Conservation (phyloP, 2,797 vertebrate species). For the Paratrypauchen microcephalus region DNA sequence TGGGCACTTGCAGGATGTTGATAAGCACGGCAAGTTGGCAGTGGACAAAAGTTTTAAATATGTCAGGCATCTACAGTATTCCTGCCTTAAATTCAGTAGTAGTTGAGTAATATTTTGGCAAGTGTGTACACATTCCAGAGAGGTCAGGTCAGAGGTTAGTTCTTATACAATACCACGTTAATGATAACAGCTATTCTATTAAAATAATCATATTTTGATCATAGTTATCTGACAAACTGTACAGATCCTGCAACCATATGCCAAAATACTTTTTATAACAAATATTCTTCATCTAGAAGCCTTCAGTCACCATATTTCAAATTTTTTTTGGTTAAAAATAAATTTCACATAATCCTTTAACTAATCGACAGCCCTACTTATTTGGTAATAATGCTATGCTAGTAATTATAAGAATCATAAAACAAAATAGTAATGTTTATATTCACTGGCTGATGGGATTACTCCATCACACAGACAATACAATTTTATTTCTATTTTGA, state of each 20-base stretch:
- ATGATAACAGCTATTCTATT: too few species aligned
- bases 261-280: too few species aligned
- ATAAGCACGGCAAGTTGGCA: constrained; percentile 43
- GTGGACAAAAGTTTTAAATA: background rate
- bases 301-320: too few species aligned
- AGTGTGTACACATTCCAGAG: background rate
- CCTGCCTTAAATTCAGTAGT: background rate
- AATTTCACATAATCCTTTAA: too few species aligned
- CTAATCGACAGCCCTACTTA: background rate
- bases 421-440: background rate
- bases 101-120: constrained; percentile 1
- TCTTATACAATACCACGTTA: background rate
- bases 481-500: background rate
- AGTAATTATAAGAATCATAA: background rate
- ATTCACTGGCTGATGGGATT: too few species aligned
- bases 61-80: background rate
- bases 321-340: too few species aligned
- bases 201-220: too few species aligned
- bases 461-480: background rate
- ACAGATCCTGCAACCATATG: too few species aligned
- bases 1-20: constrained; percentile 62
- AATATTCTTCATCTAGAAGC: too few species aligned
- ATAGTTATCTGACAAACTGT: too few species aligned
- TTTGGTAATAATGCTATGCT: background rate
- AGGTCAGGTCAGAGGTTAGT: background rate